phyloP scores from a whole-genome alignment of 2,797 vertebrate species.

The Cottoperca gobio region DNA sequence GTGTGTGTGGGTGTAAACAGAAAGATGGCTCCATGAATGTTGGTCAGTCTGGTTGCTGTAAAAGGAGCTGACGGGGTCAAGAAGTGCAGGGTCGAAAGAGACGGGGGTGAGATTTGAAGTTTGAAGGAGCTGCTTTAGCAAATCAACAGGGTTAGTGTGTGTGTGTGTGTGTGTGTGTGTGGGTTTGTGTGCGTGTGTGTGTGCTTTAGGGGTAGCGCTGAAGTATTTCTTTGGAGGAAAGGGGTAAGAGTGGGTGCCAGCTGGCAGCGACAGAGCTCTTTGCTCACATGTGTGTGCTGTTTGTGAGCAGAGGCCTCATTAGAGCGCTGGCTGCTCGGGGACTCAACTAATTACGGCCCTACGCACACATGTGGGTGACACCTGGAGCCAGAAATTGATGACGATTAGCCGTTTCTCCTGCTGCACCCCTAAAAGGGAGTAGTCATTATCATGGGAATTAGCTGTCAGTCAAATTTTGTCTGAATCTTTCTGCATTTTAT shows the following conservation, averaged over 20 bases:
- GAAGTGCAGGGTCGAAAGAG: conserved; percentile 7
- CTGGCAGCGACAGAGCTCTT: conserved; percentile 65
- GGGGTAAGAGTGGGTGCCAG: conserved; percentile 60
- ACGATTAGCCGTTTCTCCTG: conserved; percentile 18
- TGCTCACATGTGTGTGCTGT: conserved; percentile 75
- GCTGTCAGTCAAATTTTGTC: conserved; percentile 9
- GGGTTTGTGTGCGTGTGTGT: conserved; percentile 39
- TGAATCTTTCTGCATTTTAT: neutral
- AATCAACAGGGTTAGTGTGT: conserved; percentile 38
- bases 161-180: conserved; percentile 16
- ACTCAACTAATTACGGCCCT: conserved; percentile 72
- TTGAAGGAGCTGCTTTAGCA: conserved; percentile 33
- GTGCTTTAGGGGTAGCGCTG: conserved; percentile 20
- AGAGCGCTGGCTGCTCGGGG: conserved; percentile 65
- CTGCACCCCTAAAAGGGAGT: conserved; percentile 26
- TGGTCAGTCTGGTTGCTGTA: conserved; percentile 36
- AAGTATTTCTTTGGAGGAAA: conserved; percentile 42
- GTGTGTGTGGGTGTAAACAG: conserved; percentile 31
- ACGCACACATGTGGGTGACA: conserved; percentile 79
- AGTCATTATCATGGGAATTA: conserved; percentile 11
- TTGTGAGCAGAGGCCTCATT: conserved; percentile 78
- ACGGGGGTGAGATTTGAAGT: conserved; percentile 11
- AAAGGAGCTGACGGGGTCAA: conserved; percentile 12
- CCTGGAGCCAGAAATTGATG: conserved; percentile 75
- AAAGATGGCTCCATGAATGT: conserved; percentile 30